Base-by-base conservation (phyloP, 2,888 invertebrate genomes). In the Cenopis cana region DNA sequence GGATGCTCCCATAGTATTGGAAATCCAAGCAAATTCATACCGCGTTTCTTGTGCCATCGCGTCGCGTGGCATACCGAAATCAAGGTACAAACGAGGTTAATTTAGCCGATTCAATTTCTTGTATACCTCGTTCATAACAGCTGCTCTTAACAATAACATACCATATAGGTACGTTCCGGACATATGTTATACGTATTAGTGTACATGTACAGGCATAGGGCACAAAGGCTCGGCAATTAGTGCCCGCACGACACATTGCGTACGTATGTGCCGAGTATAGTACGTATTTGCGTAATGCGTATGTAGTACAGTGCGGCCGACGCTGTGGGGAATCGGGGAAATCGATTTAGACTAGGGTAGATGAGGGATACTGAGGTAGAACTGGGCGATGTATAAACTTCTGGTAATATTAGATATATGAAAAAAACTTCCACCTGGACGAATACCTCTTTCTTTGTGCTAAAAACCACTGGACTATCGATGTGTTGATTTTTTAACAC, bases 211-310 rank as follows among this genome's bases (percentile, higher is more conserved):
- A 18, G 59, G 52, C 68, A n/a, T 60, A 46, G 17, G 46, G 49
- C 59, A 65, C 66, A 66, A 60, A 60, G 70, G 46, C 57, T 6
- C 29, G 33, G 20, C 70, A 70, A 70, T 70, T 70, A 70, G 69
- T 52, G 60, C 60, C 41, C 70, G 60, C 70, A 70, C 69, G 66
- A 64, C 64, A 57, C 36, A 49, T 54, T 54, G 46, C 68, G 68
- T 68, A 29, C 41, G 20, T n/a, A 29, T n/a, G 55, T 55, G 29
- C 2, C 6, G 3, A n/a, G 20, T 4, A 6, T 33, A 33, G 33
- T 33, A 24, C 29, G n/a, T n/a, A 38, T 52, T 38, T 33, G 52
- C 29, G n/a, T n/a, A 38, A 54, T 38, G 64, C 10, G 38, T 64
- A 64, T 14, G n/a, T n/a, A 4, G 64, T 38, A 54, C 18, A 11